Conservation (phyloP, 1,140 invertebrate species). For the Bradynema listronoti region DNA sequence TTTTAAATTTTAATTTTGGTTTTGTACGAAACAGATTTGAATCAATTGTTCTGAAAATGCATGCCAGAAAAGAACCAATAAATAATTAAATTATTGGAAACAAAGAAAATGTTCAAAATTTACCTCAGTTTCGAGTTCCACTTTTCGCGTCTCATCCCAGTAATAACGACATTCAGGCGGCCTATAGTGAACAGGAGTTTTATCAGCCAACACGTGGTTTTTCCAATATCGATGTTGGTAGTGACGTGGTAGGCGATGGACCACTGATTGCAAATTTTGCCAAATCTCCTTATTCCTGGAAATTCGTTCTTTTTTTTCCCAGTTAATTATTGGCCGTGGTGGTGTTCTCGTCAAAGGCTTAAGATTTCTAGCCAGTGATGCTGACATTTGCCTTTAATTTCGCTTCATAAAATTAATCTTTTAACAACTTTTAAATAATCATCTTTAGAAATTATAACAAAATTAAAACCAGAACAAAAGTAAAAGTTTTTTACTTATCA, state of each 20-base stretch:
- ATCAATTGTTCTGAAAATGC: too few species aligned
- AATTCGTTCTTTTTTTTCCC: slow-evolving; percentile 55
- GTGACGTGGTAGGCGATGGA: slow-evolving; percentile 67
- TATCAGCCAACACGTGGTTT: slow-evolving; percentile 68
- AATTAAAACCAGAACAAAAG: too few species aligned
- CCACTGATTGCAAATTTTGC: slow-evolving; percentile 49
- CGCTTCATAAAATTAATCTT: too few species aligned
- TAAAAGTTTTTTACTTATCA: too few species aligned
- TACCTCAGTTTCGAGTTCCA: slow-evolving; percentile 59
- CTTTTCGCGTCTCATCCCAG: slow-evolving; percentile 67
- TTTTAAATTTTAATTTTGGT: too few species aligned
- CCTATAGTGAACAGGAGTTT: slow-evolving; percentile 77
- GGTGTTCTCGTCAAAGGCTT: slow-evolving; percentile 34
- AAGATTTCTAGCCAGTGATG: slow-evolving; percentile 52
- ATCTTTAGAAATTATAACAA: too few species aligned
- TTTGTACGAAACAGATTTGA: too few species aligned
- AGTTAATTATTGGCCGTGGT: slow-evolving; percentile 48
- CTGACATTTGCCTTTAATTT: too few species aligned
- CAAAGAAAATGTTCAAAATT: too few species aligned
- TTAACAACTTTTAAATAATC: too few species aligned
- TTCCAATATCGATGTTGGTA: slow-evolving; percentile 81
- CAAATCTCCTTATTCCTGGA: slow-evolving; percentile 55
- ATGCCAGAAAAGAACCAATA: too few species aligned
- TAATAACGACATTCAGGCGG: slow-evolving; percentile 70
- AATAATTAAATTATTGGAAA: too few species aligned